These are phyloP conservation scores for Andricus grossulariae DNA, from an alignment of 1,140 invertebrate species.

Conservation along the genomic window DNA sequence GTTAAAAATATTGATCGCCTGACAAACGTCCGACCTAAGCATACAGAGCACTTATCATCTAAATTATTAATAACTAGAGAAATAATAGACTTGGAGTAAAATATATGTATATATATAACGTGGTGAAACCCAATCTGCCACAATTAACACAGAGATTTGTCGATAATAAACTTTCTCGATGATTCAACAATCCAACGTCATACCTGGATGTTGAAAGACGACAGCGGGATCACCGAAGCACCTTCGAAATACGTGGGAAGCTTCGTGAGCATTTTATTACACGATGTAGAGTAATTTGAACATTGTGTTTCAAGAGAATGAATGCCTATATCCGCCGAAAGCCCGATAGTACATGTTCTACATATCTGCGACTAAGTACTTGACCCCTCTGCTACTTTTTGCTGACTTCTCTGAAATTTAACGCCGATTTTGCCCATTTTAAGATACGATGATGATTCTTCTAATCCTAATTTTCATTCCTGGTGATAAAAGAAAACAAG, in stretches of 20 bases:
- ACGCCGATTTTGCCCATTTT: constrained; percentile 40
- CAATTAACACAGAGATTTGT: constrained; percentile 67
- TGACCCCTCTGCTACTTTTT: constrained; percentile 20
- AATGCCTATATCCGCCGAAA: constrained; percentile 54
- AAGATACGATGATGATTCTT: constrained; percentile 1
- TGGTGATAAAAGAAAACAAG: background rate
- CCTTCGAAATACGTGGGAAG: constrained; percentile 60
- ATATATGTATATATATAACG: constrained; percentile 23
- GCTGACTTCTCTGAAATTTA: constrained; percentile 44
- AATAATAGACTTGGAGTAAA: constrained; percentile 39
- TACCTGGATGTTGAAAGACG: constrained; percentile 36
- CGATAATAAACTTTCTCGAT: constrained; percentile 64
- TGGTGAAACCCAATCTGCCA: constrained; percentile 58
- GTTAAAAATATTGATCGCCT: background rate
- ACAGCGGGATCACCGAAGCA: constrained; percentile 44
- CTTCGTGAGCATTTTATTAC: constrained; percentile 61
- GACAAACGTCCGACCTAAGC: constrained; percentile 3
- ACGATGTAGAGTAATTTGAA: constrained; percentile 59
- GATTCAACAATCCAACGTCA: constrained; percentile 45
- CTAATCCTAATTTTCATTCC: background rate
- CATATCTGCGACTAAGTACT: constrained; percentile 56
- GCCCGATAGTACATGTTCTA: constrained; percentile 60
- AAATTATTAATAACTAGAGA: constrained; percentile 50
- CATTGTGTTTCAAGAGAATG: constrained; percentile 67
- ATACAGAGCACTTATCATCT: constrained; percentile 32